Percentiles rank a stretch among this genome's conserved stretches.
Evolutionary conservation across 2,113 vertebrate species (phyloP).

Genomic region (Daboia siamensis): DNA sequence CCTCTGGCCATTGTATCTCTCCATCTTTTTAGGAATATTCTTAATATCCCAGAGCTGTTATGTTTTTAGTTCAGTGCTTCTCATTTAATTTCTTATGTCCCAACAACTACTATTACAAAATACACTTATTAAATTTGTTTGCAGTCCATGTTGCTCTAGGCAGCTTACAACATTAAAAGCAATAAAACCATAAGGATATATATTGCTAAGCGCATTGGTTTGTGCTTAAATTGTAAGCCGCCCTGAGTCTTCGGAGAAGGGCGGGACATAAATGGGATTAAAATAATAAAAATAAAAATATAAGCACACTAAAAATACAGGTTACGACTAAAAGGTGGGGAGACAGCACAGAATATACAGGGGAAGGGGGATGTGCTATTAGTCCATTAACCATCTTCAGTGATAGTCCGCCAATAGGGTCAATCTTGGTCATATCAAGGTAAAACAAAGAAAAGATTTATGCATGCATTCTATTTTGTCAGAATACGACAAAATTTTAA

Average conservation of each 20-base stretch:
- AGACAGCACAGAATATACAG: not conserved
- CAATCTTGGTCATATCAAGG: not conserved
- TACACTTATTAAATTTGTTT: not conserved
- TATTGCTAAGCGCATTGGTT: too few species aligned
- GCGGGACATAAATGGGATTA: too few species aligned
- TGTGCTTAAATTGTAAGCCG: too few species aligned
- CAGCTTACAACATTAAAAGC: not conserved
- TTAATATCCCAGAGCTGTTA: not conserved
- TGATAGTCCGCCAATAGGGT: not conserved
- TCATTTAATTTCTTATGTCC: not conserved
- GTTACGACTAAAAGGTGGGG: not conserved
- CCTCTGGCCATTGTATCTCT: not conserved
- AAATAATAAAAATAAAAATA: too few species aligned
- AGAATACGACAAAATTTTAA: not conserved
- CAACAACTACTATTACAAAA: not conserved
- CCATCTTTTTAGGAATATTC: not conserved
- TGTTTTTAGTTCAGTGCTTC: not conserved
- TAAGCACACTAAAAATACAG: not conserved
- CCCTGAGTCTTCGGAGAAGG: too few species aligned
- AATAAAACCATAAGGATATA: not conserved
- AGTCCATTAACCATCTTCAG: not conserved
- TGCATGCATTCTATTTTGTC: not conserved
- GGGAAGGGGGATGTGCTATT: not conserved
- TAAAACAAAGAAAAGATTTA: not conserved
- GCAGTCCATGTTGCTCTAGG: not conserved